Evolutionary conservation across 2,888 invertebrate species (phyloP).

Genomic region (Sabellastarte sp.): DNA sequence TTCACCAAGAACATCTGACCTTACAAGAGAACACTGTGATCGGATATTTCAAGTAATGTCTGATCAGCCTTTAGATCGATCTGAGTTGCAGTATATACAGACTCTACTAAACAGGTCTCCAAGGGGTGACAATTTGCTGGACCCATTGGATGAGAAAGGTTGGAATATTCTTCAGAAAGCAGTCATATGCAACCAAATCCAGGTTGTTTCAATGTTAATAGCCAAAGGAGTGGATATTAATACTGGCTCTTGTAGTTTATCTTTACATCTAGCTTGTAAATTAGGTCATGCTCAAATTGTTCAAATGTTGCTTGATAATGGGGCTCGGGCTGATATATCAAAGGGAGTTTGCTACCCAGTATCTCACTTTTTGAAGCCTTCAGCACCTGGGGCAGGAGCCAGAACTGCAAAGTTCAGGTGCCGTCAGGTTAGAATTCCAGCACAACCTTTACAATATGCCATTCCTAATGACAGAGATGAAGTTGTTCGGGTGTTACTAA

Average conservation of each 20-base stretch:
- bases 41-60: slow-evolving; percentile 16
- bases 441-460: slow-evolving; percentile 50
- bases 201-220: slow-evolving; percentile 36
- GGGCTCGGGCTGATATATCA: slow-evolving; percentile 69
- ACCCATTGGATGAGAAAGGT: slow-evolving; percentile 60
- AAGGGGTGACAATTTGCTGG: slow-evolving; percentile 27
- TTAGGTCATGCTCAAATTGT: slow-evolving; percentile 73
- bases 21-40: slow-evolving; percentile 28
- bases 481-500: slow-evolving; percentile 55
- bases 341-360: slow-evolving; percentile 75
- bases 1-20: slow-evolving; percentile 21
- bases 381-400: slow-evolving; percentile 54
- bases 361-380: slow-evolving; percentile 60
- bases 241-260: slow-evolving; percentile 73
- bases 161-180: slow-evolving; percentile 74
- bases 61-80: slow-evolving; percentile 19
- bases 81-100: slow-evolving; percentile 28
- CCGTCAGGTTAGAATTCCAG: slow-evolving; percentile 38
- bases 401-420: slow-evolving; percentile 31
- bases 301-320: slow-evolving; percentile 69
- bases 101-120: slow-evolving; percentile 28
- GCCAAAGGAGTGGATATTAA: slow-evolving; percentile 67
- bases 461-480: slow-evolving; percentile 47
- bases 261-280: slow-evolving; percentile 73
- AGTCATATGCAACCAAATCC: slow-evolving; percentile 67